Evolutionary conservation across 1,140 invertebrate species (phyloP), one percentile per base, ranked within the genome.

Genomic region (Gerris buenoi): DNA sequence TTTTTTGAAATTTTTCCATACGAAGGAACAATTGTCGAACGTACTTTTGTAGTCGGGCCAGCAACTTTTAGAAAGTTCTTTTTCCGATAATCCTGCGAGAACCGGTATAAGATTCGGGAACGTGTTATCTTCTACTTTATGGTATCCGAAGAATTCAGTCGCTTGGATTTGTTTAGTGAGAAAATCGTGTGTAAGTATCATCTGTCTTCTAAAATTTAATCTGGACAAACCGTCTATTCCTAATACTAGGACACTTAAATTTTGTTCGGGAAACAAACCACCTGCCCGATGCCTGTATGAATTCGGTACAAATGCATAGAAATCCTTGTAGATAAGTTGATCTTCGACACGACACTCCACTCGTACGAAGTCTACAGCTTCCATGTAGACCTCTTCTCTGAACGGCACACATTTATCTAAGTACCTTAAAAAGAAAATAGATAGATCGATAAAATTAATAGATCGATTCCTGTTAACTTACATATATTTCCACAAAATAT

Each of bases 151-250:
- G 68, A 81, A 72, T 66, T 79, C 77, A 33, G 79, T 70, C 2
- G 74, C 73, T 13, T 71, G 71, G 27, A 79, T 67, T 5, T 76
- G 67, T n/a, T 75, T 68, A 1, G 74, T 71, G 0, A 85, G 72
- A 65, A 77, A 81, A 1, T 72, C 33, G 18, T 77, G 71, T 0
- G 82, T 83, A 58, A 74, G 70, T 1, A 78, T 79, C 76, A 86
- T 77, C 69, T 84, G 81, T 1, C 84, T 75, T 14, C 79, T 75
- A 65, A 83, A 81, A 73, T 85, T 84, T 25, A 82, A 73, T 25
- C 82, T 74, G 1, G 84, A 85, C 27, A 84, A 77, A 0, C 82
- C 80, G 73, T 85, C 84, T 1, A 84, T 79, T 0, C 92, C 93
- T 25, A 95, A 74, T 10, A 95, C 79, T 22, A 94, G 78, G 0